Percentiles rank a stretch among this genome's conserved stretches.
phyloP scores from a whole-genome alignment of 2,113 vertebrate species.

The Ochotona curzoniae region DNA sequence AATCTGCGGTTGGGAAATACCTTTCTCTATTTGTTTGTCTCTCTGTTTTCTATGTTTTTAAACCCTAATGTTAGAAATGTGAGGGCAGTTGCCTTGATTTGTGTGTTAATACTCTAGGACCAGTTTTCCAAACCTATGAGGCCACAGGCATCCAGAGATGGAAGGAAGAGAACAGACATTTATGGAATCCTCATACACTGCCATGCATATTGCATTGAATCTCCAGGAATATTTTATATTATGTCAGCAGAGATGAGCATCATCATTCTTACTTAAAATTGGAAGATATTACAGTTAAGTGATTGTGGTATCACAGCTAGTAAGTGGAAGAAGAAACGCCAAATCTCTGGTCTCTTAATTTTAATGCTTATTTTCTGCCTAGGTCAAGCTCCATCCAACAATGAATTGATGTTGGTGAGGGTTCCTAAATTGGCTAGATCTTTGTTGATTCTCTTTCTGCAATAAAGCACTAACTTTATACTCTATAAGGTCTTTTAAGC shows the following conservation, averaged over 20 bases:
- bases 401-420: neutral
- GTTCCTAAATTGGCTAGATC: neutral
- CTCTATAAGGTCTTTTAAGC: neutral
- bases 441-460: neutral
- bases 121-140: neutral
- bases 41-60: too few relatives aligned
- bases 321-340: neutral
- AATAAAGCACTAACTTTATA: neutral
- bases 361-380: slow-evolving; percentile 5
- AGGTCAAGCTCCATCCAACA: neutral
- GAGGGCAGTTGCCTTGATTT: neutral
- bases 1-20: too few relatives aligned
- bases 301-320: neutral
- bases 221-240: neutral
- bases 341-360: neutral
- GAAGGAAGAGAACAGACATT: neutral
- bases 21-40: too few relatives aligned
- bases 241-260: neutral
- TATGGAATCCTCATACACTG: neutral
- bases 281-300: neutral
- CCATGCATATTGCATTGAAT: neutral
- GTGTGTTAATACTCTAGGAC: neutral
- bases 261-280: neutral
- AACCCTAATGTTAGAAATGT: too few relatives aligned
- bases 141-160: neutral